phyloP scores from a whole-genome alignment of 1,140 invertebrate species.

The Ptiloglossa arizonensis region DNA sequence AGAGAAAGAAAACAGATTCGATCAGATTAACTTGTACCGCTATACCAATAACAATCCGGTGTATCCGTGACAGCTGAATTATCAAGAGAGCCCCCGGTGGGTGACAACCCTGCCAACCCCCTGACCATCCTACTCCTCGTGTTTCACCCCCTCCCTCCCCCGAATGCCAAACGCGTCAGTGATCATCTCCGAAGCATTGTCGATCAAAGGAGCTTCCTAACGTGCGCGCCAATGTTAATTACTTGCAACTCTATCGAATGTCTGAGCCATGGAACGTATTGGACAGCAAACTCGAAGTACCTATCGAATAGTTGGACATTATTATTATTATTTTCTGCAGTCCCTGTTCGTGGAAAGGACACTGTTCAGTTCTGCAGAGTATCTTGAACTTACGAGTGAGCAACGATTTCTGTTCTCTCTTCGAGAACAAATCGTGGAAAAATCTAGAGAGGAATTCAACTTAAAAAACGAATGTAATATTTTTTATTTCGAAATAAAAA shows the following conservation, averaged over 20 bases:
- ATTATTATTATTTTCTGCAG: too few species aligned
- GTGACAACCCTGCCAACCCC: slow-evolving; percentile 61
- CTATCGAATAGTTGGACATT: too few species aligned
- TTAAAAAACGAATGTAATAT: too few species aligned
- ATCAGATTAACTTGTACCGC: slow-evolving; percentile 57
- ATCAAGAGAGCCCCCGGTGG: slow-evolving; percentile 66
- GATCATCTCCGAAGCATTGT: slow-evolving; percentile 69
- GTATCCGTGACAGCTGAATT: slow-evolving; percentile 66
- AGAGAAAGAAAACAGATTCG: slow-evolving; percentile 36
- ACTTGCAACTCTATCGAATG: slow-evolving; percentile 8
- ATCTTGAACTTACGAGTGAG: too few species aligned
- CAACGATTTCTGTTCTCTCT: too few species aligned
- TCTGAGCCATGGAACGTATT: neutral
- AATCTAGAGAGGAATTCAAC: too few species aligned
- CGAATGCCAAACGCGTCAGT: slow-evolving; percentile 77
- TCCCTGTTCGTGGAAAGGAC: too few species aligned
- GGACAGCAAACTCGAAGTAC: neutral
- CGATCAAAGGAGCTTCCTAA: slow-evolving; percentile 67
- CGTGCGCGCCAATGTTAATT: slow-evolving; percentile 31
- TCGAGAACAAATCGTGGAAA: too few species aligned
- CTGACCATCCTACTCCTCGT: slow-evolving; percentile 76
- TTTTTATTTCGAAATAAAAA: too few species aligned
- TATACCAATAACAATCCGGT: slow-evolving; percentile 40
- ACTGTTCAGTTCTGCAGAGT: too few species aligned
- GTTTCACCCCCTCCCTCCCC: slow-evolving; percentile 80